Evolutionary conservation across 2,113 vertebrate species (phyloP).

Genomic region (Cryptomyrus ogoouensis): DNA sequence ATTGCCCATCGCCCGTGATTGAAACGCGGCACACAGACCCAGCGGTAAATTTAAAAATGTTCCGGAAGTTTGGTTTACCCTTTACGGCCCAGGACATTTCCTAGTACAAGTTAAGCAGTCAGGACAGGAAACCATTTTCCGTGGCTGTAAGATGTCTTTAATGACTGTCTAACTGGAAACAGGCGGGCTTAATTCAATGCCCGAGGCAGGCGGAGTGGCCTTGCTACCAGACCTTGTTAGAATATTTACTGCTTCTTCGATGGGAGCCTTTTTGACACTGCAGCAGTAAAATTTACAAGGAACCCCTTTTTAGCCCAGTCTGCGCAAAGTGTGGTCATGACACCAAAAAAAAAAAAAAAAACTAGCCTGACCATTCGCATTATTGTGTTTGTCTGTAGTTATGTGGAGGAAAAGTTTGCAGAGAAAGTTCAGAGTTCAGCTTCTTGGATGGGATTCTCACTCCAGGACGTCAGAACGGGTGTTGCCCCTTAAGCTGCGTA

Average conservation of each 20-base stretch:
- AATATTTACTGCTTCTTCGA: constrained; percentile 89
- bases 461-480: not conserved
- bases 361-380: constrained; percentile 52
- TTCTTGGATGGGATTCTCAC: not conserved
- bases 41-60: constrained; percentile 76
- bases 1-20: constrained; percentile 56
- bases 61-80: constrained; percentile 89
- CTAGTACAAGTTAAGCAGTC: constrained; percentile 92
- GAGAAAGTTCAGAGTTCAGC: constrained; percentile 43
- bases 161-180: constrained; percentile 98
- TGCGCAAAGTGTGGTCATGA: constrained; percentile 63
- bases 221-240: constrained; percentile 83
- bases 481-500: not conserved
- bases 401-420: constrained; percentile 45
- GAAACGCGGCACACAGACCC: constrained; percentile 56
- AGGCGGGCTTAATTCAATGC: constrained; percentile 86
- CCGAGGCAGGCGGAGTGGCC: constrained; percentile 80
- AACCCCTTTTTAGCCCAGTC: constrained; percentile 65
- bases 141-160: constrained; percentile 94
- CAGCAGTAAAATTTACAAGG: constrained; percentile 87
- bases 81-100: constrained; percentile 78
- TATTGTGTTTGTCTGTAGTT: constrained; percentile 59
- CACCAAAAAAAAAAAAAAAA: constrained; percentile 36
- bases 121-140: constrained; percentile 95
- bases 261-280: constrained; percentile 88